Evolutionary conservation across 2,797 vertebrate genomes (phyloP), one percentile per base, ranked within the genome.

Genomic region (Lacerta agilis): DNA sequence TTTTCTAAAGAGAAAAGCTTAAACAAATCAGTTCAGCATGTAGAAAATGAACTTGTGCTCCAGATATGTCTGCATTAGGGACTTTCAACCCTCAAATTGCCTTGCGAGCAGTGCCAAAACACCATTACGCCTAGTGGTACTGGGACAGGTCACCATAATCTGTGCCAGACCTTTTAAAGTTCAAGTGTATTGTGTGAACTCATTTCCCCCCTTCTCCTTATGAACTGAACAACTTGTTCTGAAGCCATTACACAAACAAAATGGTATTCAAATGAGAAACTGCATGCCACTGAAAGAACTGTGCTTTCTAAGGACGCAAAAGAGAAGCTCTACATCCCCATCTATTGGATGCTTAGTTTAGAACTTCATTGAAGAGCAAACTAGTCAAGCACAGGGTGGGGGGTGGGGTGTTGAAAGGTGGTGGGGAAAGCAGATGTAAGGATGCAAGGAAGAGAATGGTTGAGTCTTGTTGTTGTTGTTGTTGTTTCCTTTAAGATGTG

Each of bases 261-360:
- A 82, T 55, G 6, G 64, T 77, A 86, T 69, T 86, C 72, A 82
- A 72, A 73, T 67, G 45, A 80, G n/a, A 79, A 15, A 45, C 18
- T 13, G 15, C 0, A 20, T 61, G 85, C 2, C 61, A 79, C 36
- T 2, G 71, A 29, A 38, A 58, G 36, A 82, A 85, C 58, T 86
- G 0, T 55, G 61, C 41, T 87, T 86, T 23, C 69, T 10, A 76
- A 78, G 49, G 85, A n/a, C 7, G 29, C 0, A 41, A 17, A 15
- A 66, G 79, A 80, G 18, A 93, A 93, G 94, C 86, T 94, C 94
- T 89, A 87, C 43, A 91, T 90, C 84, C 7, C 95, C 95, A 96
- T 91, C 93, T 96, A 89, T 82, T 91, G 95, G 94, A 82, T 67
- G 27, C 69, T 27, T 55, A 55, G 49, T 1, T 69, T 29, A 83